Percentiles rank a stretch among this genome's conserved stretches.
phyloP scores from a whole-genome alignment of 2,797 vertebrate species.

The Clarias laeviceps region DNA sequence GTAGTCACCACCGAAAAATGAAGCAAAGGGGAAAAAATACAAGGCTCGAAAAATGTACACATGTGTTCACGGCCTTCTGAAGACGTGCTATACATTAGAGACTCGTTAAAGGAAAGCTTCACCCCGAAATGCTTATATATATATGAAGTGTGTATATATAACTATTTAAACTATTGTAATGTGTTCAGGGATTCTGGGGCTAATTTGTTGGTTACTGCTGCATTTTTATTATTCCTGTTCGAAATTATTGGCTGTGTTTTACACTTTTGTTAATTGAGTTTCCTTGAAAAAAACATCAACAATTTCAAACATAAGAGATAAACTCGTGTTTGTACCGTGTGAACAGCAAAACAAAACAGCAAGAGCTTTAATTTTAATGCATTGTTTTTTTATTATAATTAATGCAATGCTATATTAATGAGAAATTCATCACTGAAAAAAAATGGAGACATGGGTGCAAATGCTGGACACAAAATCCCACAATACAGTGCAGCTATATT shows the following conservation, averaged over 20 bases:
- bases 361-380: neutral
- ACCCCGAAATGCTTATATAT: neutral
- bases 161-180: neutral
- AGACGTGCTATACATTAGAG: conserved; percentile 38
- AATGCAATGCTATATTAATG: neutral
- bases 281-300: neutral
- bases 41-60: conserved; percentile 42
- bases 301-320: neutral
- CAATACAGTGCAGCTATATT: neutral
- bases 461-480: neutral
- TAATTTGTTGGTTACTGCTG: neutral
- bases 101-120: conserved; percentile 16
- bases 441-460: neutral
- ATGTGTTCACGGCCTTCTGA: conserved; percentile 53
- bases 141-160: no score
- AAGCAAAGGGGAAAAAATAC: conserved; percentile 64
- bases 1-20: conserved; percentile 69
- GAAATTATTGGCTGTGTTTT: neutral
- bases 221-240: neutral
- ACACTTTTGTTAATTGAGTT: neutral
- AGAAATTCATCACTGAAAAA: neutral
- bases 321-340: neutral
- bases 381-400: neutral
- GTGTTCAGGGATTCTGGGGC: neutral
- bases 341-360: neutral